A percentile compares a stretch with the other conserved stretches of the same genome.
Conservation (phyloP, 2,888 invertebrate genomes). For the Heliconius ethilla region DNA sequence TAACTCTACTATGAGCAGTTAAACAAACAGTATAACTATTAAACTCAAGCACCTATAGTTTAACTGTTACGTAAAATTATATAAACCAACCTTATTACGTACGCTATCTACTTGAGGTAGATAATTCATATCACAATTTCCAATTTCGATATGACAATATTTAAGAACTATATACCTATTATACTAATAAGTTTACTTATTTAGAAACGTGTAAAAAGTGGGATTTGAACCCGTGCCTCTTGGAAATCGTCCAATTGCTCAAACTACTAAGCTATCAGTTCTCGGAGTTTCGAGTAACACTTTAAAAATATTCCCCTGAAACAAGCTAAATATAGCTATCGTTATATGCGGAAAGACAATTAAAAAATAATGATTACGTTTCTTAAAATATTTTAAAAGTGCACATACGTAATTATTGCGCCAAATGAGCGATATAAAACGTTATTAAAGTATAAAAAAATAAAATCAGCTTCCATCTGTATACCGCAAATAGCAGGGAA, state of each 20-base stretch:
- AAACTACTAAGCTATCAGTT: too few relatives aligned
- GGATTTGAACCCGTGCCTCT: too few relatives aligned
- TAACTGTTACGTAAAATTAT: slow-evolving; percentile 23
- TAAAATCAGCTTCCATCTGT: background rate
- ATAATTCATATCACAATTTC: slow-evolving; percentile 21
- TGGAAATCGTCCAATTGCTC: too few relatives aligned
- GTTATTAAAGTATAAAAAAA: background rate
- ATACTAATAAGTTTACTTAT: background rate
- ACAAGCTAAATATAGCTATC: background rate
- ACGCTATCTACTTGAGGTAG: slow-evolving; percentile 22
- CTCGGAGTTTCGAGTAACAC: too few relatives aligned
- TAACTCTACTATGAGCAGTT: too few relatives aligned
- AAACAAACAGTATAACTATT: background rate
- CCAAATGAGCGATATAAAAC: background rate
- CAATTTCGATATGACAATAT: background rate
- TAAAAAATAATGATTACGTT: background rate
- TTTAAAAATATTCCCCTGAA: too few relatives aligned
- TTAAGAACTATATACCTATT: background rate
- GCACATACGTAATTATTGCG: background rate
- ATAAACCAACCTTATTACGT: slow-evolving; percentile 31
- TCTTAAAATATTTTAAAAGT: background rate
- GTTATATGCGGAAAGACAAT: background rate
- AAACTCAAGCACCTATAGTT: background rate
- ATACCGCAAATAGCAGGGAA: background rate
- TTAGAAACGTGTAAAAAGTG: too few relatives aligned